Base-by-base conservation (phyloP, 2,113 vertebrate genomes). In the Pluvianellus socialis region DNA sequence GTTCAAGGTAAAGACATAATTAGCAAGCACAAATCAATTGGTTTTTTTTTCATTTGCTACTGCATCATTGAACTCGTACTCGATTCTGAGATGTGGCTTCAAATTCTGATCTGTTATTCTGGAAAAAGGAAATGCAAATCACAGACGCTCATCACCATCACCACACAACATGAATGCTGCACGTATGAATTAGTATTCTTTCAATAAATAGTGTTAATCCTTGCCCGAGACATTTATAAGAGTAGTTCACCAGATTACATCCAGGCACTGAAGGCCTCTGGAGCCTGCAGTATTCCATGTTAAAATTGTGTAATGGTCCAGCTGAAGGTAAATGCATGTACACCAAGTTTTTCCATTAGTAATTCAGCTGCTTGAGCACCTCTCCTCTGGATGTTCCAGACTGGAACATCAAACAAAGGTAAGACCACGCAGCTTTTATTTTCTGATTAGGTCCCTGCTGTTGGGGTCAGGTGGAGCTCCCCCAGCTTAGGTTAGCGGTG, bases 1-100 rank as follows among this genome's bases (percentile, higher is more conserved):
- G 74, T 77, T 94, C 49, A 95, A 92, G 63, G 40, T 84, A 93
- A 97, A 85, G 81, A 79, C 44, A 77, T 83, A 74, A 81, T 95
- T 62, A 96, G n/a, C 59, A 85, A 91, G 72, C 80, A 50, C 56
- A 83, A 52, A 96, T 83, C 74, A 81, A 70, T 76, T 21, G 4
- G 8, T 24, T 50, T n/a, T n/a, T 93, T 86, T 90, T 80, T 73
- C 33, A n/a, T 70, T 88, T 94, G 21, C 56, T 67, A 58, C 38
- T 67, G 72, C 49, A 38, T 50, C 72, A 65, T 18, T 8, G 13
- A 85, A 30, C 49, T 87, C 67, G 45, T 7, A 77, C 19, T 85
- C 67, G 32, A 40, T 73, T 87, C 26, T 68, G 79, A 83, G 35
- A 47, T 14, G 8, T 56, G 45, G 21, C 61, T 90, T 85, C 35